Conservation (phyloP, 92 coral and sea anemone species). For the Parazoanthus darwini region DNA sequence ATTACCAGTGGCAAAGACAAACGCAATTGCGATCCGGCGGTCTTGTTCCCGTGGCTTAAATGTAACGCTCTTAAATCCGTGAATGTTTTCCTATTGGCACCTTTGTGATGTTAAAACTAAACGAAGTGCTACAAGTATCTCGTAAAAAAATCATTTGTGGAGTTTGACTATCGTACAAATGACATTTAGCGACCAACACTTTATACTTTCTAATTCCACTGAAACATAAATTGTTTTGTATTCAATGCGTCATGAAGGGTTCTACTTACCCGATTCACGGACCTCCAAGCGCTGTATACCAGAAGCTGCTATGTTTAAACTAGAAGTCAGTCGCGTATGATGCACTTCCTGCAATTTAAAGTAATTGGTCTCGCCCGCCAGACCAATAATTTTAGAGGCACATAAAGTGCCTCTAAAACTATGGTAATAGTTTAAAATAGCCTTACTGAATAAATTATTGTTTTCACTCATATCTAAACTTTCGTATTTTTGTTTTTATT, state of each 20-base stretch:
- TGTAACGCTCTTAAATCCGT: not conserved
- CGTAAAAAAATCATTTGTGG: not conserved
- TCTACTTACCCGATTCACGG: not conserved
- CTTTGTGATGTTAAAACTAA: not conserved
- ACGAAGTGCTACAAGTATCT: not conserved
- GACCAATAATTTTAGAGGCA: too few species aligned
- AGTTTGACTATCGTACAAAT: not conserved
- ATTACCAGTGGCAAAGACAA: too few species aligned
- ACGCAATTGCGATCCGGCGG: too few species aligned
- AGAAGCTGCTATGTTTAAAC: not conserved
- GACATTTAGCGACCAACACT: not conserved
- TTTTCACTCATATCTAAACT: not conserved
- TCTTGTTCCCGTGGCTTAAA: not conserved
- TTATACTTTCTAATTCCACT: not conserved
- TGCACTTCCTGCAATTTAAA: not conserved
- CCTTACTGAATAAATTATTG: not conserved
- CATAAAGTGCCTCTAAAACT: not conserved
- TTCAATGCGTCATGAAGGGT: not conserved
- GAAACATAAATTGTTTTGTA: not conserved
- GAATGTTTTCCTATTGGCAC: not conserved
- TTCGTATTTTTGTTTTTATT: not conserved
- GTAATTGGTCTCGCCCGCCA: not conserved
- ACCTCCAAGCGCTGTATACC: not conserved
- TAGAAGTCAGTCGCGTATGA: not conserved
- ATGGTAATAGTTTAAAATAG: not conserved